Base-by-base conservation (phyloP, 2,888 invertebrate species). In the Sphecodes monilicornis region DNA sequence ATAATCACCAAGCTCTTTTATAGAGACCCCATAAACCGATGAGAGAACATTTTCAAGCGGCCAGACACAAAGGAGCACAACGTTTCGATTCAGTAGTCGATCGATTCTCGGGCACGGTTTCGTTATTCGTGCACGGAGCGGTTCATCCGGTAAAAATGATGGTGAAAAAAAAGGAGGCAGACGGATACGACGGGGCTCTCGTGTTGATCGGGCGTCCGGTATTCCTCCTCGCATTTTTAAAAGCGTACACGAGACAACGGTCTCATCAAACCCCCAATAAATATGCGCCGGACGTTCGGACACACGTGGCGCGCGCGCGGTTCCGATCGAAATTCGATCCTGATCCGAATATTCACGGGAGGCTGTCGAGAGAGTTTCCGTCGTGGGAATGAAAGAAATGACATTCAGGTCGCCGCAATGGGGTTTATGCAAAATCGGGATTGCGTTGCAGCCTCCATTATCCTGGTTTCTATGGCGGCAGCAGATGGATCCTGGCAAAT, bases 361-460 rank as follows among this genome's bases (percentile, higher is more conserved):
- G 18, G 32, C 32, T 54, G 22, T 32, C 64, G 11, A 69, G 71
- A 66, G 73, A 32, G 54, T 54, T 39, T 36, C 69, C 11, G 54
- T 50, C 76, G 50, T 4, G 50, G 73, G 71, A 78, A 70, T 41
- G 79, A 82, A 88, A 86, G 83, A 81, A 77, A 78, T 66, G 79
- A 80, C 82, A 84, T 86, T 79, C 86, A 73, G 70, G 64, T 54
- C 18, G 72, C 57, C 57, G 18, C 81, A 36, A 78, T 64, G 75
- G 66, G 76, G 83, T 84, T 79, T 74, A 86, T 78, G 83, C 72
- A 80, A 81, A 81, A 81, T 74, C 81, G 76, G 77, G 64, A 84
- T 84, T 80, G 78, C 72, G 36, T n/a, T 57, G 75, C 66, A 26
- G 32, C 46, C 77, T 60, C 70, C 66, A 77, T 72, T 83, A 76